phyloP scores from a whole-genome alignment of 2,113 vertebrate species.

The Tretioscincus oriximinensis region DNA sequence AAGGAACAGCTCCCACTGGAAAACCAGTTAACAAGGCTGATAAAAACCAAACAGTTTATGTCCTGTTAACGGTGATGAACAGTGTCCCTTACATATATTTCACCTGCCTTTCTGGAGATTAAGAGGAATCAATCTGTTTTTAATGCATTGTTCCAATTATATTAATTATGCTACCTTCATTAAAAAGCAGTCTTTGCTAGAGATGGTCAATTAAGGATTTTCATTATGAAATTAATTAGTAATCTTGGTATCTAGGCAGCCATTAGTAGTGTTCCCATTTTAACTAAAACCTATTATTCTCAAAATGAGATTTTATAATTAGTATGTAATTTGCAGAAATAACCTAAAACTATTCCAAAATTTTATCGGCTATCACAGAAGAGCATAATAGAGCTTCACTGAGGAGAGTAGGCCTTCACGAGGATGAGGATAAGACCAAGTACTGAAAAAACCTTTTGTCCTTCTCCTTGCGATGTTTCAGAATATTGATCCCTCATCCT shows the following conservation, averaged over 20 bases:
- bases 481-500: too few species aligned
- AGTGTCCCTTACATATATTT: too few species aligned
- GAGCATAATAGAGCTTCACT: background rate
- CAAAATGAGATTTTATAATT: constrained; percentile 43
- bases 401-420: too few species aligned
- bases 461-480: too few species aligned
- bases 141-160: constrained; percentile 23
- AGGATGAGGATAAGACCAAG: too few species aligned
- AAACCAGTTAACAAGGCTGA: background rate
- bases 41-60: too few species aligned
- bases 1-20: background rate
- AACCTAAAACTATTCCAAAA: constrained; percentile 19
- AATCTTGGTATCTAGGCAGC: constrained; percentile 42
- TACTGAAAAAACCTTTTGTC: too few species aligned
- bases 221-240: constrained; percentile 54
- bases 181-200: constrained; percentile 18
- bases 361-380: background rate
- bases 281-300: constrained; percentile 46
- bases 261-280: constrained; percentile 49
- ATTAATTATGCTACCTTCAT: constrained; percentile 36
- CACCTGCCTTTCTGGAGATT: background rate
- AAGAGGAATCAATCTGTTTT: constrained; percentile 27
- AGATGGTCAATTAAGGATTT: constrained; percentile 49
- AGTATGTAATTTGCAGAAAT: constrained; percentile 45
- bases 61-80: background rate